Percentiles rank a stretch among this genome's conserved stretches.
Conservation (phyloP, 2,888 invertebrate genomes). For the Diplolepis rosae region DNA sequence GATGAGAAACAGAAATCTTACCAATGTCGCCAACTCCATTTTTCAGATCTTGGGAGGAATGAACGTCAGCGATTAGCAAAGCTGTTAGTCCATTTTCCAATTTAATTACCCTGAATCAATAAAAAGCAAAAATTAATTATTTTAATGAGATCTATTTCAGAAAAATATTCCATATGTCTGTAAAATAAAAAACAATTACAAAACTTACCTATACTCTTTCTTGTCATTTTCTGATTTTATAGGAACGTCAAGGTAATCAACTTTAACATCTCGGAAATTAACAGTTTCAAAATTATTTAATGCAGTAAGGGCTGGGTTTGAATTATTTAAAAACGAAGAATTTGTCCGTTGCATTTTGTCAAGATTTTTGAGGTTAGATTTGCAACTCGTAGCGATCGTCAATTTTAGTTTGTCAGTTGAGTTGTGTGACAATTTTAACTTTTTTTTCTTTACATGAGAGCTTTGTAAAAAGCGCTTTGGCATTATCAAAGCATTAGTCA, state of each 20-base stretch:
- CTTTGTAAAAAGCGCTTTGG: slow-evolving; percentile 16
- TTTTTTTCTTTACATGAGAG: not conserved
- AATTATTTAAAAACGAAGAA: not conserved
- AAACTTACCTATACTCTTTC: slow-evolving; percentile 82
- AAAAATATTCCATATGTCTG: too few relatives aligned
- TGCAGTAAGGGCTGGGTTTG: not conserved
- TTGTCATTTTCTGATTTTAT: slow-evolving; percentile 85
- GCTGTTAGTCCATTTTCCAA: slow-evolving; percentile 84
- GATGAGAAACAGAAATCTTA: not conserved
- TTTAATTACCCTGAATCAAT: slow-evolving; percentile 76
- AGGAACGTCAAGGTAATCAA: slow-evolving; percentile 75
- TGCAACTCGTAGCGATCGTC: not conserved
- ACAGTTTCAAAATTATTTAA: slow-evolving; percentile 1
- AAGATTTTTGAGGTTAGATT: not conserved
- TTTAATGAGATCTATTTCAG: too few relatives aligned
- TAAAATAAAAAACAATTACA: not conserved
- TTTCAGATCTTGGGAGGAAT: slow-evolving; percentile 38
- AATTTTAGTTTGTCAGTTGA: not conserved
- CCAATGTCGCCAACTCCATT: slow-evolving; percentile 12
- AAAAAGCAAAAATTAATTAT: not conserved
- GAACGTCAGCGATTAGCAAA: slow-evolving; percentile 81
- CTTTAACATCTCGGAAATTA: slow-evolving; percentile 38
- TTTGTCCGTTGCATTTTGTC: not conserved
- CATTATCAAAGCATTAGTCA: not conserved
- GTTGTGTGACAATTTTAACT: not conserved